Base-by-base conservation (phyloP, 1,140 invertebrate genomes). In the Bombus superbus region DNA sequence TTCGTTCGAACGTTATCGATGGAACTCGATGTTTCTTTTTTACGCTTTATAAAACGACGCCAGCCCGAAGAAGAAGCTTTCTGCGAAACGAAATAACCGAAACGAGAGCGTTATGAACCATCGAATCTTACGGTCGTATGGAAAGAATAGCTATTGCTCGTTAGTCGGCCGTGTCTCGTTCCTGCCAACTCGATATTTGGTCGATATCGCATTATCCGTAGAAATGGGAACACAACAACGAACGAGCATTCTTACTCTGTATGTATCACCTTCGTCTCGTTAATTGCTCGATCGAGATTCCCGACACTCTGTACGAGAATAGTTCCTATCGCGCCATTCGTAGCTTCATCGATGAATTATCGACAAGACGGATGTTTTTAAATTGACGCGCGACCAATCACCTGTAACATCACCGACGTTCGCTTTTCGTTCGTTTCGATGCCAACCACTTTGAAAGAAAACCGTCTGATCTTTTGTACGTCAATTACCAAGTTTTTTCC, bases 211-310 rank as follows among this genome's bases (percentile, higher is more conserved):
- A 77, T 83, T 83, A 83, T 77, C 47, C 40, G 62, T 9, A 42
- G 42, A 77, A 68, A 69, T 77, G 73, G 73, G 38, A 77, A 32
- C 64, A 72, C 75, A 42, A 78, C 75, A 42, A 69, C 74, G 35
- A 18, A 28, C 62, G 35, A 15, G 42, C 81, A 69, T 69, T 68
- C 81, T 83, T 76, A 64, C 73, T 40, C 28, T 68, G 28, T 38
- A 28, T 53, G 81, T 76, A 83, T 66, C 32, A 68, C 42, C 81
- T 77, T 57, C 35, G 62, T 57, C 62, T 76, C 81, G 42, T 66
- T 83, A 76, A 83, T 83, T 77, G 81, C 73, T 76, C 81, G 73
- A 83, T 76, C 72, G 81, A 76, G 81, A 53, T 40, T 83, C 11
- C 42, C 57, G 22, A 35, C 44, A 9, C 42, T 28, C 57, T 69